Conservation (phyloP, 2,113 vertebrate genomes). For the Pholis gunnellus region DNA sequence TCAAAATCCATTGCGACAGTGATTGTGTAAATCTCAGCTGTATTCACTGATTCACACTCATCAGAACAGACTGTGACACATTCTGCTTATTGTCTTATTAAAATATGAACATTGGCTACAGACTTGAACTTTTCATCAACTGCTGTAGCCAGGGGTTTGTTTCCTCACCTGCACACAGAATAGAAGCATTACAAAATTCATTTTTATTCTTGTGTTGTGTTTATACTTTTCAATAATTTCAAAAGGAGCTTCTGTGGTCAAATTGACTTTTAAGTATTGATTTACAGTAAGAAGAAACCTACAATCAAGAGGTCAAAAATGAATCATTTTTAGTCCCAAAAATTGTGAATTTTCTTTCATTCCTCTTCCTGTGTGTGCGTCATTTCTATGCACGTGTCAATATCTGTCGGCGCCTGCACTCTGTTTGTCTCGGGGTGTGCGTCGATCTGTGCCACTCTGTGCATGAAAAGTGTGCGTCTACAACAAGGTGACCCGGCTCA, state of each 20-base stretch:
- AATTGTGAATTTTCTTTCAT: neutral
- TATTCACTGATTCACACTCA: neutral
- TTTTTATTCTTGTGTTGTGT: neutral
- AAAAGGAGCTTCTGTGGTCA: neutral
- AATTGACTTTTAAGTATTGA: neutral
- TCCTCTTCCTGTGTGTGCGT: neutral
- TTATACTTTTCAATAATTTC: neutral
- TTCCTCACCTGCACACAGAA: neutral
- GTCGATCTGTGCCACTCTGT: neutral
- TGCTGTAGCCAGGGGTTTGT: neutral
- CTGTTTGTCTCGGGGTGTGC: slow-evolving; percentile 1
- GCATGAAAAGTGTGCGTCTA: neutral
- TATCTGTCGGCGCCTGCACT: neutral
- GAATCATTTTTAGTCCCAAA: neutral
- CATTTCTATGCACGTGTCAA: neutral
- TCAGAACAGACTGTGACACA: neutral
- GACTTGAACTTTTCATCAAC: neutral
- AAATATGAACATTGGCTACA: neutral
- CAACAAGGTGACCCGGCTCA: slow-evolving; percentile 60
- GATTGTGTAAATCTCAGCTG: neutral
- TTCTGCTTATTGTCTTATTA: neutral
- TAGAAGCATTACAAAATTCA: neutral
- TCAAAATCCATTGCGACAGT: neutral
- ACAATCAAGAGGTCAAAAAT: neutral
- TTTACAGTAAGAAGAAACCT: neutral